Evolutionary conservation across 2,888 invertebrate species (phyloP).

Genomic region (Diaperis boleti): DNA sequence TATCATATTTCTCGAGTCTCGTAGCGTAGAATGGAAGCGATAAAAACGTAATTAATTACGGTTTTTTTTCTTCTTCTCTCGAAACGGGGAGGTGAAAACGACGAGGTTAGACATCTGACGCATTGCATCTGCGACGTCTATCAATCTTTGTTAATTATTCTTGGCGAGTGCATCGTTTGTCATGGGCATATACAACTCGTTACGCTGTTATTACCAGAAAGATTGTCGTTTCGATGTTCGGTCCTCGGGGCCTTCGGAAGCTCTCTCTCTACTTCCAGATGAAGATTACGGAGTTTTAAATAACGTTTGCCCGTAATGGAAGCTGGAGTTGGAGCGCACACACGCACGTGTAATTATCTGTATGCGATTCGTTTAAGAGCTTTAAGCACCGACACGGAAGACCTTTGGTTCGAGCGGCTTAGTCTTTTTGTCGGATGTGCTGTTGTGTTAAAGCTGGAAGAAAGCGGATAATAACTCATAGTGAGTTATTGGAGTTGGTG

Average conservation of each 20-base stretch:
- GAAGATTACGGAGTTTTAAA: slow-evolving; percentile 25
- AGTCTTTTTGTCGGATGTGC: background rate
- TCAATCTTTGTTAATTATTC: slow-evolving; percentile 56
- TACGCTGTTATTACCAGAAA: too few species aligned
- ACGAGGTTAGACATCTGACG: slow-evolving; percentile 25
- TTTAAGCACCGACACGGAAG: slow-evolving; percentile 31
- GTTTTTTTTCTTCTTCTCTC: background rate
- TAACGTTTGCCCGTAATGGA: slow-evolving; percentile 20
- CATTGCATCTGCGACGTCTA: slow-evolving; percentile 39
- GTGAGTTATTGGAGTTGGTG: slow-evolving; percentile 37
- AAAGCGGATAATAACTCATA: slow-evolving; percentile 33
- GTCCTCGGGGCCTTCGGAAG: background rate
- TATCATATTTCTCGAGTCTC: slow-evolving; percentile 2
- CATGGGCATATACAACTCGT: slow-evolving; percentile 20
- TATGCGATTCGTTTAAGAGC: slow-evolving; percentile 31
- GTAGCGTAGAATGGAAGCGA: slow-evolving; percentile 15
- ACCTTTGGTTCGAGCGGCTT: slow-evolving; percentile 1
- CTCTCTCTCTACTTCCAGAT: too few species aligned
- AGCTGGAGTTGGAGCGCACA: background rate
- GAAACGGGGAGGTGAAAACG: slow-evolving; percentile 5
- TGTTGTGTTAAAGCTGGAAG: slow-evolving; percentile 22
- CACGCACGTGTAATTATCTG: slow-evolving; percentile 20
- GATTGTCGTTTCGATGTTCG: too few species aligned
- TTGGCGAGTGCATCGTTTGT: slow-evolving; percentile 48
- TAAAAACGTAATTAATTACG: slow-evolving; percentile 21